Base-by-base conservation (phyloP, 2,797 vertebrate genomes). In the Diplodus sargus region DNA sequence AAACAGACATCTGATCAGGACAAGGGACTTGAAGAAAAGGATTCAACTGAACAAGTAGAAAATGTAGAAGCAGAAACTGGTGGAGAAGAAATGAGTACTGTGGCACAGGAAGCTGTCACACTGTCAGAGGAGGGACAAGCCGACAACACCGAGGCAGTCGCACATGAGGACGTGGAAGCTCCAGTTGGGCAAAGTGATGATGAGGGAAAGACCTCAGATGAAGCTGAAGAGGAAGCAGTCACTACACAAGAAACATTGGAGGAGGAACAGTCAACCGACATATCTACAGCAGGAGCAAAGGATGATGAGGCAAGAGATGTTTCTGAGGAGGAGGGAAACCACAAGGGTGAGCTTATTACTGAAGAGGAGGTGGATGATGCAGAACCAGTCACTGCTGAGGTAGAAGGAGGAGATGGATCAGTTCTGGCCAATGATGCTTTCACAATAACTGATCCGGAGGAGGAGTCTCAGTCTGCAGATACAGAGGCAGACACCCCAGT, bases 11-110 rank as follows among this genome's bases (percentile, higher is more conserved):
- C 9, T 56, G 43, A 71, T 52, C 14, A 63, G 25, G 67, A 81
- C 34, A 20, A 64, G 22, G 43, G 93, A 93, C 23, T 48, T 92
- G 94, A 87, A 85, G 93, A 57, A 94, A 94, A 70, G 89, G 92
- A 13, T 93, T 93, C 89, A 94, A 94, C 91, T 92, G 4, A 81
- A 91, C 34, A 22, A 87, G 39, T 12, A 58, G 17, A 74, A 76
- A 0, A 93, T 94, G 49, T 0, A 18, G 25, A 57, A 47, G 13
- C 22, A 68, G 45, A 72, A 67, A 34, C 28, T 5, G 20, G 6
- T 4, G 0, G 1, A 16, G 69, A 70, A 16, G 49, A 58, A 56
- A 14, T 8, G 4, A 52, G 76, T 15, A 18, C 30, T 43, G 18
- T 39, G 0, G 10, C 17, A 67, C 71, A 43, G 18, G 57, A 71